Percentiles rank a stretch among this genome's conserved stretches.
phyloP scores from a whole-genome alignment of 64 coral and sea anemone species.

The Montipora foliosa region DNA sequence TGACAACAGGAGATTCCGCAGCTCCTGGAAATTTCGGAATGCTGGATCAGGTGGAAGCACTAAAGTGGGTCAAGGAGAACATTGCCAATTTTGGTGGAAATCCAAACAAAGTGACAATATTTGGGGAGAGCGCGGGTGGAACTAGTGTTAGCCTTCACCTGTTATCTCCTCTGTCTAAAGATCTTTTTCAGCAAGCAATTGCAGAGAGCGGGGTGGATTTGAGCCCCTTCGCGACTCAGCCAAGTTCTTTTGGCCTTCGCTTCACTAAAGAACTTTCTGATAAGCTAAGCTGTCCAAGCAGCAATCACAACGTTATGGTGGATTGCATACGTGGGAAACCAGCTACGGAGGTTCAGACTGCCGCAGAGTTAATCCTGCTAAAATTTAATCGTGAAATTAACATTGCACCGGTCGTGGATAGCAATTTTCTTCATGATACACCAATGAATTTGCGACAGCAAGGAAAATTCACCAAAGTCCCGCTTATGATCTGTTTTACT shows the following conservation, averaged over 20 bases:
- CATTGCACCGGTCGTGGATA: slow-evolving; percentile 66
- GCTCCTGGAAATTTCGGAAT: slow-evolving; percentile 50
- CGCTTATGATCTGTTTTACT: slow-evolving; percentile 62
- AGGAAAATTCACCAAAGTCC: slow-evolving; percentile 51
- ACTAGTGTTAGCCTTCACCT: slow-evolving; percentile 42
- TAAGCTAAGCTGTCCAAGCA: background rate
- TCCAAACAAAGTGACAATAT: slow-evolving; percentile 43
- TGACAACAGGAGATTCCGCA: slow-evolving; percentile 8
- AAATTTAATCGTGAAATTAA: background rate
- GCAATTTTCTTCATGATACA: slow-evolving; percentile 54
- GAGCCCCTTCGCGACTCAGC: slow-evolving; percentile 1
- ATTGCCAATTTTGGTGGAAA: slow-evolving; percentile 17
- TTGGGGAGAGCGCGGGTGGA: slow-evolving; percentile 49
- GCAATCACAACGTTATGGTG: background rate
- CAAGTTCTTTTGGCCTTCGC: background rate
- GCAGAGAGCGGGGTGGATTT: slow-evolving; percentile 64
- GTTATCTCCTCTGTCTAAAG: slow-evolving; percentile 44
- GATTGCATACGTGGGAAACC: background rate
- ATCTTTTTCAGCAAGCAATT: slow-evolving; percentile 40
- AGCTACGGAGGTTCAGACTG: slow-evolving; percentile 11
- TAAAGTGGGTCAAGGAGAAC: slow-evolving; percentile 23
- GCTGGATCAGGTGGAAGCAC: slow-evolving; percentile 49
- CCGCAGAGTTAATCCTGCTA: slow-evolving; percentile 5
- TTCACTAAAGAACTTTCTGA: slow-evolving; percentile 17
- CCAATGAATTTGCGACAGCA: slow-evolving; percentile 54